Conservation (phyloP, 2,888 invertebrate species). For the Toxonevra muliebris region DNA sequence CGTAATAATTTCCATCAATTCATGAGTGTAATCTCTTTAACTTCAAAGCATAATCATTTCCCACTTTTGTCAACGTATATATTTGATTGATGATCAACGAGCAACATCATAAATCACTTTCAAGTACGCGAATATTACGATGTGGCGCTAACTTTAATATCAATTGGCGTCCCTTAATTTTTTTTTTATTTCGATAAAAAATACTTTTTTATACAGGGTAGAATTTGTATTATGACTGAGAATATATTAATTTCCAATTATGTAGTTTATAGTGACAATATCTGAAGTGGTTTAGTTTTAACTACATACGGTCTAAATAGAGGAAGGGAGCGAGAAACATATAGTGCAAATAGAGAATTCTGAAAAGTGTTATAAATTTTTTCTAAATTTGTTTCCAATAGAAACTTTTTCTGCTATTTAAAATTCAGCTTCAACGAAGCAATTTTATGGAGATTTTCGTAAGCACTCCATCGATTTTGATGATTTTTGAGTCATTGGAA, state of each 20-base stretch:
- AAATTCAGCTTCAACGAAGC: no score
- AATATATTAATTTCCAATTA: neutral
- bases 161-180: slow-evolving; percentile 23
- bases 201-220: slow-evolving; percentile 19
- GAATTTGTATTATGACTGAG: neutral
- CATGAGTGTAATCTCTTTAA: neutral
- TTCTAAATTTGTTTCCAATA: no score
- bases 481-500: no score
- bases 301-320: no score
- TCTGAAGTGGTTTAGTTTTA: no score
- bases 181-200: neutral
- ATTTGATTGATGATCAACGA: slow-evolving; percentile 41
- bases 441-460: no score
- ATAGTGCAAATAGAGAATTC: no score
- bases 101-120: slow-evolving; percentile 41
- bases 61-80: slow-evolving; percentile 17
- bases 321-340: no score
- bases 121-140: slow-evolving; percentile 28
- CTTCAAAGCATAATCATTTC: slow-evolving; percentile 3
- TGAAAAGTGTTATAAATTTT: no score
- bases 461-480: no score
- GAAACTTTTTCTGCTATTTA: no score
- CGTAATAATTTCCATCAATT: neutral
- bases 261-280: neutral
- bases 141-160: slow-evolving; percentile 20